Evolutionary conservation across 2,797 vertebrate genomes (phyloP), one percentile per base, ranked within the genome.

Genomic region (Phalloptychus januarius): DNA sequence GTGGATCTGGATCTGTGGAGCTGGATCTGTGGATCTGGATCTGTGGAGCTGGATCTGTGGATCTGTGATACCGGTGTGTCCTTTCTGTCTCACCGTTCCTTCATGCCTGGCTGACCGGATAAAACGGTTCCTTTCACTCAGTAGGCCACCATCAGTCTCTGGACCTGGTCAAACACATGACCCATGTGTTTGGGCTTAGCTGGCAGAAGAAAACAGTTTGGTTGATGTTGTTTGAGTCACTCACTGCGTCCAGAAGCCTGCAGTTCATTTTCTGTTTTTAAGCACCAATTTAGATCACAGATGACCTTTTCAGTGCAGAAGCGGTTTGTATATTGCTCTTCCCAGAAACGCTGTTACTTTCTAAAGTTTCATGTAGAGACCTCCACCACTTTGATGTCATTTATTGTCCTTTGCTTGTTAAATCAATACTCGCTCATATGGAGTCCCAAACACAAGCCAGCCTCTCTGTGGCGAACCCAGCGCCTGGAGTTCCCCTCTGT

Each of bases 401-500:
- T 71, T 56, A 4, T 7, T 44, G 23, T 48, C 33, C 13, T 70
- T 54, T 54, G 13, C 2, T 42, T 42, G 28, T 16, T 31, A 33
- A 61, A 61, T 61, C 56, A 45, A 20, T 15, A 18, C 20, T 23
- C 23, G 38, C 0, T 28, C 72, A 70, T 83, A 79, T 71, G 48
- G 10, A 52, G 46, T 69, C n/a, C 4, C 15, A 58, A 75, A 76
- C 28, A 67, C 72, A 73, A 25, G 76, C 77, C 75, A 56, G 36
- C 77, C 65, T 45, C 76, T 52, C 42, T 76, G 61, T 79, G 78
- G 82, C 76, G 58, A 79, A 46, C n/a, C 79, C 80, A 78, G 75
- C 67, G 74, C 80, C 86, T 91, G 91, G 90, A 86, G 88, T 92
- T 93, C 78, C 89, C 86, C 87, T 85, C 75, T 86, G 77, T 91